Base-by-base conservation (phyloP, 2,888 invertebrate genomes). In the Macrophya alboannulata region DNA sequence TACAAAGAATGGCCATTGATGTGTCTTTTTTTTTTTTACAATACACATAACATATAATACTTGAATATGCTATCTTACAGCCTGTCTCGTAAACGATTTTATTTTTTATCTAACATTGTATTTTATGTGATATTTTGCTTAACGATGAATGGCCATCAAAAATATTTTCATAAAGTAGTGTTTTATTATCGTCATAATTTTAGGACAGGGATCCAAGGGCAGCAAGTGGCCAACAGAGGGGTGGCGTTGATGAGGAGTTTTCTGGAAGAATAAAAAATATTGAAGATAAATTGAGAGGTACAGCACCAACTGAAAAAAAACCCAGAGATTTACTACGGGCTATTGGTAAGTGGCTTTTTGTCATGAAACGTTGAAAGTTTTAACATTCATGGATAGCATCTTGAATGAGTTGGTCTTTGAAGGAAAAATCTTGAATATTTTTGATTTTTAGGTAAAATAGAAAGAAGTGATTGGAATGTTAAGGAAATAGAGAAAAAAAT, bases 401-500 rank as follows among this genome's bases (percentile, higher is more conserved):
- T 17, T 55, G 5, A 15, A 9, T 48, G 25, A 31, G 31, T 31
- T 31, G 3, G 1, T 31, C 31, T 31, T 31, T 31, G 1, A 31
- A 31, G 31, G 3, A 31, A 31, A 31, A 3, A 31, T 31, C 25
- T 62, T n/a, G 15, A 76, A 48, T 4, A 17, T 37, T n/a, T 86
- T 8, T 71, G 21, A 43, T 72, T 85, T 87, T 0, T 82, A 95
- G 95, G 98, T 84, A 97, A 97, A 94, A 97, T 98, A 88, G 98
- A 98, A 92, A 96, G 97, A 86, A 97, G 96, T 86, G 98, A 98
- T 93, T 98, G 98, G 98, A 98, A 98, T 94, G 96, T 98, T 55
- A 97, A 97, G 89, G 97, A 98, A 93, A 97, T 98, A 48, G 98
- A 98, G 92, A 96, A 97, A 92, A 98, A 98, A 94, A 98, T 98